phyloP scores from a whole-genome alignment of 2,888 invertebrate species.

The Rhorus exstirpatorius region DNA sequence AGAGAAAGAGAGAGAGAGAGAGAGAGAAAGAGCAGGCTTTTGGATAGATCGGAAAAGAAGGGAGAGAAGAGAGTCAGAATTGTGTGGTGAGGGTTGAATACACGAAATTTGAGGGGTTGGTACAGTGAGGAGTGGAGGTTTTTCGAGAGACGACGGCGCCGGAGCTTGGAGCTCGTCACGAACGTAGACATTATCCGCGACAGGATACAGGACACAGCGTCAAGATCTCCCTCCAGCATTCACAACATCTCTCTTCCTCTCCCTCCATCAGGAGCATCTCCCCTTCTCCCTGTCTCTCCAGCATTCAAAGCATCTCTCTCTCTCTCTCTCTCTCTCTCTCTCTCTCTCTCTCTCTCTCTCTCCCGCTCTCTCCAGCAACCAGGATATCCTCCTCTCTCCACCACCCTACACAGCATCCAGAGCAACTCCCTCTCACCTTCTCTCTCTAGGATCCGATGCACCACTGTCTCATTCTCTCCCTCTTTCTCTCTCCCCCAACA shows the following conservation, averaged over 20 bases:
- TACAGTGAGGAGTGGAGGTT: constrained; percentile 12
- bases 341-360: not conserved
- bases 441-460: not conserved
- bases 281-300: constrained; percentile 5
- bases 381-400: not conserved
- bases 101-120: constrained; percentile 42
- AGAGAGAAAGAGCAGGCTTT: constrained; percentile 48
- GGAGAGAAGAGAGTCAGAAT: constrained; percentile 58
- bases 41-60: constrained; percentile 52
- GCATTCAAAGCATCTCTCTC: not conserved
- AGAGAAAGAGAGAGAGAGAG: constrained; percentile 3
- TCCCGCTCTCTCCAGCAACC: constrained; percentile 8
- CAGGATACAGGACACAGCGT: constrained; percentile 53
- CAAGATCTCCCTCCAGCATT: constrained; percentile 23
- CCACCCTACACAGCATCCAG: not conserved
- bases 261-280: not conserved
- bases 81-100: constrained; percentile 56
- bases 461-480: not conserved
- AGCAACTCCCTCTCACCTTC: not conserved
- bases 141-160: constrained; percentile 56
- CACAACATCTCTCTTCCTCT: not conserved
- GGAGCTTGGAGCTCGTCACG: constrained; percentile 67
- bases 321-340: not conserved
- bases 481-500: not conserved
- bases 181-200: constrained; percentile 70